Base-by-base conservation (phyloP, 2,888 invertebrate genomes). In the Bimastos eiseni region DNA sequence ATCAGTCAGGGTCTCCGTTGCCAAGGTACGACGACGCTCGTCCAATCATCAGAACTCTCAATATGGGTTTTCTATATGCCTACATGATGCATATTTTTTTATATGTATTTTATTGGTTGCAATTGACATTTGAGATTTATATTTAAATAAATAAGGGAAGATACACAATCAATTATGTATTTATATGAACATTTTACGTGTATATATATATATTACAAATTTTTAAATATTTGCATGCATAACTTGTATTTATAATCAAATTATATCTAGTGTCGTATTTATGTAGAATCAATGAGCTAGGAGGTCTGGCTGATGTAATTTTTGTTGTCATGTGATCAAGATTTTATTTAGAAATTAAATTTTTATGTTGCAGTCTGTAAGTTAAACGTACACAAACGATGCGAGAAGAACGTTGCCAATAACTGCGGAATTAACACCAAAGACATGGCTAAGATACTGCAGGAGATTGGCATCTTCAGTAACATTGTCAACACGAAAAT, bases 341-440 rank as follows among this genome's bases (percentile, higher is more conserved):
- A 70, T 70, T 70, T 30, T 8, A 70, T n/a, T 70, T 70, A 70
- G n/a, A 13, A 8, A 70, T 49, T 49, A 70, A 0, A n/a, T n/a
- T 8, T 5, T 70, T 70, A n/a, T 89, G 13, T 94, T 94, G 92
- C 96, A 97, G 98, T 97, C 93, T 99, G 99, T 95, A 97, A 97
- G 93, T 97, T 99, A 96, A 99, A 99, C 96, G 98, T 99, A 92
- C 99, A 99, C 96, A 99, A 99, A 95, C 97, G 99, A 91, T 99
- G 99, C 96, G 98, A 98, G 96, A 98, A 98, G 96, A 99, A 99
- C 96, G 99, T 99, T 92, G 99, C 99, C 92, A 99, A 99, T 96
- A 99, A 98, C 95, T 99, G 99, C 96, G 99, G 99, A 94, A 98
- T 99, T 95, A 98, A 99, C 96, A 98, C 98, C 91, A 98, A 98